Conservation (phyloP, 2,797 vertebrate species). For the Astyanax mexicanus region DNA sequence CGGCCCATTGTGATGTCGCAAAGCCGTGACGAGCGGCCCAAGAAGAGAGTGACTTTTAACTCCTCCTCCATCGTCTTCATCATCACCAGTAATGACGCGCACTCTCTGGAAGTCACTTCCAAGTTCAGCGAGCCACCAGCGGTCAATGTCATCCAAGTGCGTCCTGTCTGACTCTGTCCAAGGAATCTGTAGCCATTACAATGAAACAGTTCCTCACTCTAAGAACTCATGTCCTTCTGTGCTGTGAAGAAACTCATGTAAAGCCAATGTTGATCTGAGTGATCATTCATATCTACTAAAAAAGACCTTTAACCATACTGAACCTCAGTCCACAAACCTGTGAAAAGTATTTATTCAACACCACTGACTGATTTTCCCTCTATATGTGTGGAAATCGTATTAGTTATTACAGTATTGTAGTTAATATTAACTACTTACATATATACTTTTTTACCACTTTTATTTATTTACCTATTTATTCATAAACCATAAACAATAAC, state of each 20-base stretch:
- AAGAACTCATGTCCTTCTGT: slow-evolving; percentile 31
- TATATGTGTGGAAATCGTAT: not conserved
- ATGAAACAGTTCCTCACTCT: slow-evolving; percentile 32
- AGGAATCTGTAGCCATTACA: not conserved
- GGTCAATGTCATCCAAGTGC: slow-evolving; percentile 86
- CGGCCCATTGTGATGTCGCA: slow-evolving; percentile 86
- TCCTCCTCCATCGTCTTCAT: slow-evolving; percentile 94
- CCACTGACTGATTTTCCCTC: not conserved
- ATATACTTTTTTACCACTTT: not conserved
- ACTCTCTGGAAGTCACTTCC: slow-evolving; percentile 74
- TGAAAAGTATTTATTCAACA: not conserved
- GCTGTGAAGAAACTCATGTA: not conserved
- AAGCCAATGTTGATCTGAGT: not conserved
- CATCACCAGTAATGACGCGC: slow-evolving; percentile 86
- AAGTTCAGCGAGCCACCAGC: slow-evolving; percentile 64
- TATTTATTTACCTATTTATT: not conserved
- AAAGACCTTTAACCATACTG: not conserved
- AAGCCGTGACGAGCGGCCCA: slow-evolving; percentile 78
- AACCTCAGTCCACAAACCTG: not conserved
- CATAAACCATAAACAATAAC: not conserved
- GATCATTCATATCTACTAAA: not conserved
- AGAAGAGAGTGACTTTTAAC: slow-evolving; percentile 95
- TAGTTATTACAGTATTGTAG: not conserved
- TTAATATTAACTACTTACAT: not conserved
- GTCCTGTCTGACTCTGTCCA: slow-evolving; percentile 76